Evolutionary conservation across 2,797 vertebrate genomes (phyloP).

Genomic region (Sphaeramia orbicularis): DNA sequence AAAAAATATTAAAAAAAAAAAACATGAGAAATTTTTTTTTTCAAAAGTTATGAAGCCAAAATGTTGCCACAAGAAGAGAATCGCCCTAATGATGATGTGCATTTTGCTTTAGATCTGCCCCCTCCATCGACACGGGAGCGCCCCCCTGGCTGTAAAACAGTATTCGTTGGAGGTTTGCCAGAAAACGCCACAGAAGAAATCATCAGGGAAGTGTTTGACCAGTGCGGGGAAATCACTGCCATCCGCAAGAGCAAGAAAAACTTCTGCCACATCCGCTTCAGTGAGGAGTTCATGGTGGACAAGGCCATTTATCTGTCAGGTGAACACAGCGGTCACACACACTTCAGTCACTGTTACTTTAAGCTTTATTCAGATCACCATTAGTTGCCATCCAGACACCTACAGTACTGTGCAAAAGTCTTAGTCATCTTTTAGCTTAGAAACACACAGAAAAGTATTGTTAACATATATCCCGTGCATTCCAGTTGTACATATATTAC

Average conservation of each 20-base stretch:
- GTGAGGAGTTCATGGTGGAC: constrained; percentile 94
- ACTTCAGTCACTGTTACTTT: no score
- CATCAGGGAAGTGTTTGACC: constrained; percentile 92
- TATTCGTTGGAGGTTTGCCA: constrained; percentile 95
- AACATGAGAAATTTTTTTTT: no score
- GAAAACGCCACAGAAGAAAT: constrained; percentile 93
- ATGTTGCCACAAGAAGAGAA: no score
- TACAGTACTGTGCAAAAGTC: no score
- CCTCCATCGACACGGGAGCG: constrained; percentile 93
- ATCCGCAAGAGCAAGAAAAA: constrained; percentile 97
- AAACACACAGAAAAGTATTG: no score
- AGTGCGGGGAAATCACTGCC: constrained; percentile 93
- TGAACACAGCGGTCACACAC: constrained; percentile 19
- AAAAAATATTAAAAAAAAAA: no score
- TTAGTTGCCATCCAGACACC: no score
- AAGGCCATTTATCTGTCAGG: constrained; percentile 90
- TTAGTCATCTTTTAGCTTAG: no score
- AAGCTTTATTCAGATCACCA: no score
- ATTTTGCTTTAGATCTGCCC: constrained; percentile 86
- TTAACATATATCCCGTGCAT: no score
- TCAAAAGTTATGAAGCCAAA: no score
- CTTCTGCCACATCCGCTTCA: constrained; percentile 95
- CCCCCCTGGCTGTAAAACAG: constrained; percentile 95
- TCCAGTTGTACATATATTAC: no score
- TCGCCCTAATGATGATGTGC: not conserved